Conservation (phyloP, 2,888 invertebrate species). For the Cordylochernes scorpioides region DNA sequence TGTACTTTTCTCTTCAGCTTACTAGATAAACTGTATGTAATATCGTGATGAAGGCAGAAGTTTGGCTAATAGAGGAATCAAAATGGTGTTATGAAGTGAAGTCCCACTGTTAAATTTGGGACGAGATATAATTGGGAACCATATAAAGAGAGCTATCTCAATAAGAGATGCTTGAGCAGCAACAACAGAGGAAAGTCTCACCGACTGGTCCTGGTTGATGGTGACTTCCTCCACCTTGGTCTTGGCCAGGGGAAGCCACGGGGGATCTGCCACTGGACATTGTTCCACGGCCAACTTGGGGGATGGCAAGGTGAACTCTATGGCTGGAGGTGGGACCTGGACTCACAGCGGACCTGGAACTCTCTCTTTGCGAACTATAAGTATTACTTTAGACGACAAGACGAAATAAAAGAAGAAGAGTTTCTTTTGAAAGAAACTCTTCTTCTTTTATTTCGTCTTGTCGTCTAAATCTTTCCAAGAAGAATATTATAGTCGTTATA, state of each 20-base stretch:
- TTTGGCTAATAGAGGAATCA: too few species aligned
- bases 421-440: too few species aligned
- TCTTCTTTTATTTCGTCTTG: too few species aligned
- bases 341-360: neutral
- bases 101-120: too few species aligned
- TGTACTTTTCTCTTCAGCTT: too few species aligned
- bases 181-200: conserved; percentile 20
- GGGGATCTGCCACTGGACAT: conserved; percentile 81
- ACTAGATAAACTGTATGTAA: too few species aligned
- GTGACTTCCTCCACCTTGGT: conserved; percentile 97
- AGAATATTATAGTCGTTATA: too few species aligned
- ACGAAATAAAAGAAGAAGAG: too few species aligned
- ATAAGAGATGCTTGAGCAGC: conserved; percentile 44
- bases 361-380: conserved; percentile 1
- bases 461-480: too few species aligned
- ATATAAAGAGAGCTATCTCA: conserved; percentile 22
- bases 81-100: too few species aligned
- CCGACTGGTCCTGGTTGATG: conserved; percentile 84
- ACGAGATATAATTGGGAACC: neutral
- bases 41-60: too few species aligned
- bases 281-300: conserved; percentile 93
- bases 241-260: conserved; percentile 93
- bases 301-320: conserved; percentile 93
- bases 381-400: too few species aligned
- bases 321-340: conserved; percentile 72